Evolutionary conservation across 2,888 invertebrate species (phyloP), one percentile per base, ranked within the genome.

Genomic region (Tinea semifulvella): DNA sequence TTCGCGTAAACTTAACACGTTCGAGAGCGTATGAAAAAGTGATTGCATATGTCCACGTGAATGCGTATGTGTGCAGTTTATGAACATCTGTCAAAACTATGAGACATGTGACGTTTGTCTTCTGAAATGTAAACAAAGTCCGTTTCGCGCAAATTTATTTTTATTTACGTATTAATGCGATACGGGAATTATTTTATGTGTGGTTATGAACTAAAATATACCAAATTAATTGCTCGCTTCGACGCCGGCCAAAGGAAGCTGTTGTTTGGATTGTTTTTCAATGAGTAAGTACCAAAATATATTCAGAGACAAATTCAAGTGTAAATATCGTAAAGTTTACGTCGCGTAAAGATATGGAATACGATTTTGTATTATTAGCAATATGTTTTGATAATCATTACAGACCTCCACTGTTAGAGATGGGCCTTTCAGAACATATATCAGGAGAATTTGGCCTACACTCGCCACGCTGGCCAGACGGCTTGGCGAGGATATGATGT

Each of bases 71-170:
- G 73, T 74, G 65, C 69, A 63, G 65, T 66, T 65, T 76, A 74
- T 71, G 70, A 75, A 67, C 70, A 70, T 68, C 75, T 79, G 80
- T 79, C 80, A 79, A 77, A 77, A 73, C 68, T 67, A 63, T 61
- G 65, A 60, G 68, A 73, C 80, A 68, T 77, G 74, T 72, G 80
- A 77, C 80, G 74, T 79, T 80, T 73, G 60, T 71, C 52, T 50
- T 61, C 70, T 71, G 70, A 70, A 74, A 71, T 74, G 80, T 80
- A 80, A 80, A 80, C 80, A 80, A 79, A 74, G 71, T 18, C 18
- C 14, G 22, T 22, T 73, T 65, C 61, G 52, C 59, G 51, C 59
- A 60, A 56, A 52, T 63, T 61, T 53, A 55, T 59, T 58, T 60
- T 61, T 57, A 63, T 68, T 68, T 60, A 56, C 63, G 67, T 63